Base-by-base conservation (phyloP, 2,113 vertebrate species). In the Siniperca chuatsi region DNA sequence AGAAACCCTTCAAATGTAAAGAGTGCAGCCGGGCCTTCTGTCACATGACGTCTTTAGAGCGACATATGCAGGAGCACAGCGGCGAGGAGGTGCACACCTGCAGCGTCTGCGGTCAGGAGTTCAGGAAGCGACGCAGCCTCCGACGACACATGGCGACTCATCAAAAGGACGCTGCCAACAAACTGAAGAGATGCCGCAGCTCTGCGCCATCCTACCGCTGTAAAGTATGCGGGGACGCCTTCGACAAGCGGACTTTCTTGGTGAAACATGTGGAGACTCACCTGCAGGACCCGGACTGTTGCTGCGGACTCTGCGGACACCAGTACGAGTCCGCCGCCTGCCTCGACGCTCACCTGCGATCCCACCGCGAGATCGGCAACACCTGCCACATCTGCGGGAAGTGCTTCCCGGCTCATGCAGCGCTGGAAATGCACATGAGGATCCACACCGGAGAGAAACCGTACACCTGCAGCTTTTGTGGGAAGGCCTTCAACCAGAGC, bases 401-500 rank as follows among this genome's bases (percentile, higher is more conserved):
- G 92, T n/a, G 48, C 4, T 95, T 95, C 61, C 62, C 87, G 0
- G 87, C 87, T 8, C 84, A 79, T 71, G 95, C 87, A 15, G 93
- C 70, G 8, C 78, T 96, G 90, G 48, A 93, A 90, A 83, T 95
- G 95, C 58, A 93, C 92, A 29, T 89, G 81, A 84, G 90, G 77
- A 83, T 93, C 16, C 94, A 94, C 82, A 87, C 89, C 0, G 92
- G 90, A 0, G 91, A 89, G 85, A 92, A 91, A 65, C 92, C 91
- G 0, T 92, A 79, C 79, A 65, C 2, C 61, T 97, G 96, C 77
- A 89, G 87, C 2, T 91, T 93, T 55, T 97, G 96, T 0, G 95
- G 96, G 13, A 97, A 96, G 81, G 85, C 92, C 48, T 97, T 97
- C 88, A 94, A 94, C 10, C 94, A 96, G 82, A 88, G 93, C 3